Conservation (phyloP, 2,113 vertebrate genomes). For the Cariama cristata region DNA sequence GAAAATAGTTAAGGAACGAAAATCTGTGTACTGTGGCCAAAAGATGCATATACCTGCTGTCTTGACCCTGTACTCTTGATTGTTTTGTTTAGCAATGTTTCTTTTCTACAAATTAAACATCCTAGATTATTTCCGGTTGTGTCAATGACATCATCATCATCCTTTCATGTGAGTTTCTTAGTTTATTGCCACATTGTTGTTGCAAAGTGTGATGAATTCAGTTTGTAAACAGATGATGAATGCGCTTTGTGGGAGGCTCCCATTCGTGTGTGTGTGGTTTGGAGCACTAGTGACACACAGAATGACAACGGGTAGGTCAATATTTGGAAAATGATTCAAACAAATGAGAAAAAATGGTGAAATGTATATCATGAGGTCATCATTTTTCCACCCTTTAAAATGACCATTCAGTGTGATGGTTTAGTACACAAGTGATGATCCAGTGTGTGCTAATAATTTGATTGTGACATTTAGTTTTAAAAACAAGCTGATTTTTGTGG, state of each 20-base stretch:
- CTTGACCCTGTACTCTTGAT: neutral
- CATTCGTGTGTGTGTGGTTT: fast-evolving
- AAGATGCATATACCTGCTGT: neutral
- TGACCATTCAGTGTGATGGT: neutral
- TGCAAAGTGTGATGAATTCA: neutral
- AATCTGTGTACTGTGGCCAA: neutral
- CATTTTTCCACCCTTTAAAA: neutral
- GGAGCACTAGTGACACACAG: neutral
- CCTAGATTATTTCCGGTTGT: neutral
- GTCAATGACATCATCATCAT: neutral
- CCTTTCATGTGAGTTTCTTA: neutral
- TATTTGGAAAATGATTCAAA: neutral
- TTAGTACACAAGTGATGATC: neutral
- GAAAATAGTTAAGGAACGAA: neutral
- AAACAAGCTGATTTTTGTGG: neutral
- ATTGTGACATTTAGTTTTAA: neutral
- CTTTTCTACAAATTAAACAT: neutral
- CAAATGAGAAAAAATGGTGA: neutral
- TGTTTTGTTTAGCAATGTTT: constrained; percentile 25
- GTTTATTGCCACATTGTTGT: neutral
- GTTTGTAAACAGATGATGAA: neutral
- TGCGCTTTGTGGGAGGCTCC: neutral
- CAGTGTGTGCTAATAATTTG: neutral
- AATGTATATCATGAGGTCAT: neutral
- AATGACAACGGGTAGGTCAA: neutral